Evolutionary conservation across 92 coral and sea anemone species (phyloP).

Genomic region (Galaxea fascicularis): DNA sequence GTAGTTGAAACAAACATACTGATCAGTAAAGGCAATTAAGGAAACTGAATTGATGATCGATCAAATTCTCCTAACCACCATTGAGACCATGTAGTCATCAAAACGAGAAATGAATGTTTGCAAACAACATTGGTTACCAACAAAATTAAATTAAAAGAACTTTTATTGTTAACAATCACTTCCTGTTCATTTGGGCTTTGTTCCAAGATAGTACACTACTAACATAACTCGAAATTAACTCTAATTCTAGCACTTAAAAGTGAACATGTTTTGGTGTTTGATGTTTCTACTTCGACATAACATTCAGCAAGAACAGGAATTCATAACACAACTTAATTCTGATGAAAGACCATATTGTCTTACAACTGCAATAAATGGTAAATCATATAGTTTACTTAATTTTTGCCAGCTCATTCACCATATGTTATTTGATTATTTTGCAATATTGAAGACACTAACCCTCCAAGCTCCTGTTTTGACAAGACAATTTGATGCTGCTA

Average conservation of each 20-base stretch:
- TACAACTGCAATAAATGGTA: constrained; percentile 37
- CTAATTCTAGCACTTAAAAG: constrained; percentile 36
- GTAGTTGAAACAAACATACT: constrained; percentile 29
- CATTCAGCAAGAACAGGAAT: constrained; percentile 45
- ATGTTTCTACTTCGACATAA: constrained; percentile 36
- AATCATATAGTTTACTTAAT: constrained; percentile 18
- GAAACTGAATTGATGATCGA: constrained; percentile 43
- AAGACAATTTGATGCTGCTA: constrained; percentile 30
- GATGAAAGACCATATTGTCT: constrained; percentile 31
- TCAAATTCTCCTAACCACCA: constrained; percentile 37
- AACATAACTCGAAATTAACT: constrained; percentile 36
- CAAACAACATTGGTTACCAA: constrained; percentile 38
- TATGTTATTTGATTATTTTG: constrained; percentile 26
- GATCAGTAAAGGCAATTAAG: constrained; percentile 45
- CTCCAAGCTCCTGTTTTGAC: constrained; percentile 39
- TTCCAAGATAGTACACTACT: constrained; percentile 40
- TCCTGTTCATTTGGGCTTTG: constrained; percentile 43
- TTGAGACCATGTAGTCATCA: constrained; percentile 37
- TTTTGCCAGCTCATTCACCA: constrained; percentile 24
- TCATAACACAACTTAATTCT: constrained; percentile 40
- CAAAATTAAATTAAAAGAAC: constrained; percentile 25
- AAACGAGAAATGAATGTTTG: constrained; percentile 36
- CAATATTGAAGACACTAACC: constrained; percentile 20
- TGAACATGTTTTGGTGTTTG: constrained; percentile 44
- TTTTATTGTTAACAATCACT: constrained; percentile 41